Percentiles rank a stretch among this genome's conserved stretches.
phyloP scores from a whole-genome alignment of 2,113 vertebrate genomes.

The Nicator chloris region DNA sequence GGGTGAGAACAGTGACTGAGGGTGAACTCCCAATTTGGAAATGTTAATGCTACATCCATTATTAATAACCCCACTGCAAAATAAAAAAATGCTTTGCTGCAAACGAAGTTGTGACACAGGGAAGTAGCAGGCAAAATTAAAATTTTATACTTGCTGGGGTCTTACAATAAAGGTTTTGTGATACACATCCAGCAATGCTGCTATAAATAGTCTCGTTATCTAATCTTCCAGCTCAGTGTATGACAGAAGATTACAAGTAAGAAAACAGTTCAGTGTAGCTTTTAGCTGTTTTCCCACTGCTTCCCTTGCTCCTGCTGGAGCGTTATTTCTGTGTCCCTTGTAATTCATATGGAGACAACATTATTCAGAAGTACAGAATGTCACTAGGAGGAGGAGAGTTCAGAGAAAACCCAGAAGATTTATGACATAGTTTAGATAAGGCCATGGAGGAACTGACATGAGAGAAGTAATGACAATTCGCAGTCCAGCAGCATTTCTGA shows the following conservation, averaged over 20 bases:
- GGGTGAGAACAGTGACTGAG: not conserved
- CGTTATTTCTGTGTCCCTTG: not conserved
- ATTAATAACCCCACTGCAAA: not conserved
- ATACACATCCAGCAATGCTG: not conserved
- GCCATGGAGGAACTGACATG: not conserved
- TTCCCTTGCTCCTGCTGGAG: conserved; percentile 14
- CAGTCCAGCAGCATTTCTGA: not conserved
- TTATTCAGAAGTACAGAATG: conserved; percentile 50
- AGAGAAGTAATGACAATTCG: not conserved
- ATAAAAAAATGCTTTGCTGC: not conserved
- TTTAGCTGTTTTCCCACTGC: conserved; percentile 45
- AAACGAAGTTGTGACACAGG: not conserved
- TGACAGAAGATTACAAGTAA: conserved; percentile 39
- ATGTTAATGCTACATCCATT: not conserved
- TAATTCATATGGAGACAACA: conserved; percentile 38
- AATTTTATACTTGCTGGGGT: not conserved
- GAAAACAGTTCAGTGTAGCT: conserved; percentile 43
- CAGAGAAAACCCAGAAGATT: conserved; percentile 50
- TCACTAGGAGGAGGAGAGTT: conserved; percentile 24
- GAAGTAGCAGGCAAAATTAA: conserved; percentile 21
- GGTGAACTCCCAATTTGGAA: not conserved
- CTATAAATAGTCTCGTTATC: conserved; percentile 55
- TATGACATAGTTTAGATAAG: conserved; percentile 57
- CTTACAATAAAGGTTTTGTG: conserved; percentile 32
- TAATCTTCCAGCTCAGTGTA: conserved; percentile 29